Base-by-base conservation (phyloP, 2,113 vertebrate genomes). In the Athene cunicularia region DNA sequence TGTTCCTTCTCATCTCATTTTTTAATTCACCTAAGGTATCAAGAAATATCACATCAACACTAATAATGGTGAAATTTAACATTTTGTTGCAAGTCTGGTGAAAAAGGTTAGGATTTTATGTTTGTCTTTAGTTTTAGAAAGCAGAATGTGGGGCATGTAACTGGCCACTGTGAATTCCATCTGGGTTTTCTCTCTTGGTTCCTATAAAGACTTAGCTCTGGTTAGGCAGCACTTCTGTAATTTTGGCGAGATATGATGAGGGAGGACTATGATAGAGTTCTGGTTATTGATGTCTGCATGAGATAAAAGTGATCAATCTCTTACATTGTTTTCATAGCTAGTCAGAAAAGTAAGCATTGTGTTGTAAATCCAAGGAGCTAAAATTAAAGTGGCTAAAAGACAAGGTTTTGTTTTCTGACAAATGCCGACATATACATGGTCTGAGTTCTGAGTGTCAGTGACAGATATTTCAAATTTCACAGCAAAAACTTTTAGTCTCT, bases 401-500 rank as follows among this genome's bases (percentile, higher is more conserved):
- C 7, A 74, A 49, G 4, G 6, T 55, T 71, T 35, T 55, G 1
- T 52, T 79, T 71, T 59, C 5, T 67, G 24, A 50, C 89, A 87
- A 81, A 59, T 39, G 3, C 0, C 11, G 21, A 26, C 1, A 9
- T 18, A n/a, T 12, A 13, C 1, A 0, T 24, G 2, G 12, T 60
- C 14, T 35, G 58, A 43, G 1, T 35, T 83, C 20, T 50, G 6
- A 26, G 7, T 60, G 5, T 55, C 3, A 3, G 14, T 63, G 27
- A 17, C 5, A 74, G 18, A 33, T 52, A 3, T 75, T 92, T 67
- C 26, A 59, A 24, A 73, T 13, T 56, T 79, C 45, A 32, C 5
- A 17, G 2, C 20, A 35, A 76, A 79, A 11, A 2, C 1, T 1
- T 2, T 2, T 5, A 76, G 3, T 58, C 5, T 1, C 7, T 63